A percentile compares a stretch with the other conserved stretches of the same genome.
phyloP scores from a whole-genome alignment of 2,888 invertebrate genomes.

The Exephanes ischioxanthus region DNA sequence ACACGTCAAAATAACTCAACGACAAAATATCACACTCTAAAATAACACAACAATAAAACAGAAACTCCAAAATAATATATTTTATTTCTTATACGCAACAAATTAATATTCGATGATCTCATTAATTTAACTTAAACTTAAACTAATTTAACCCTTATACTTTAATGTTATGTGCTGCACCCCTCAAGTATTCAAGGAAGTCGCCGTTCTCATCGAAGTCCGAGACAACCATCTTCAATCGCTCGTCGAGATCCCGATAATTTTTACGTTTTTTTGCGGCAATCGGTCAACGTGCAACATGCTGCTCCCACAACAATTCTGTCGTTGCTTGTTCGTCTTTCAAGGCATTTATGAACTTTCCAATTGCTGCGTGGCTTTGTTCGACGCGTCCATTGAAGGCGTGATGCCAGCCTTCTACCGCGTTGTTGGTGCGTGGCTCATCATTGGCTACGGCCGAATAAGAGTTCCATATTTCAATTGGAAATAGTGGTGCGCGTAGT shows the following conservation, averaged over 20 bases:
- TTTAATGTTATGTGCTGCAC: not conserved
- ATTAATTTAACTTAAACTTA: too few relatives aligned
- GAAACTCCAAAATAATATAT: not conserved
- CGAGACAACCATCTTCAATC: constrained; percentile 29
- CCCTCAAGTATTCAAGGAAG: not conserved
- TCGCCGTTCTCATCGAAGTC: constrained; percentile 20
- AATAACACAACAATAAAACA: constrained; percentile 2
- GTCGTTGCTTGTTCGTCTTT: constrained; percentile 41
- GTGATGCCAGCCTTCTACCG: not conserved
- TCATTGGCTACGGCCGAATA: constrained; percentile 37
- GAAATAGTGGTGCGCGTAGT: not conserved
- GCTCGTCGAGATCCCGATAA: constrained; percentile 31
- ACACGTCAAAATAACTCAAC: not conserved
- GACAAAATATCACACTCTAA: not conserved
- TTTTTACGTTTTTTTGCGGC: constrained; percentile 32
- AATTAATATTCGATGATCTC: not conserved
- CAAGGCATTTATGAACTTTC: constrained; percentile 46
- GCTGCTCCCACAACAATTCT: constrained; percentile 41
- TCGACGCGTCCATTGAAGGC: constrained; percentile 7
- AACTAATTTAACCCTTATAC: not conserved
- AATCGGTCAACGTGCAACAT: constrained; percentile 31
- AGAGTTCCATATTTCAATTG: constrained; percentile 49
- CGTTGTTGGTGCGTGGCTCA: constrained; percentile 48
- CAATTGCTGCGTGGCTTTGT: constrained; percentile 27
- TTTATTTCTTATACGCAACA: constrained; percentile 7